A percentile compares a stretch with the other conserved stretches of the same genome.
Conservation (phyloP, 2,797 vertebrate genomes). For the Lacerta bilineata region DNA sequence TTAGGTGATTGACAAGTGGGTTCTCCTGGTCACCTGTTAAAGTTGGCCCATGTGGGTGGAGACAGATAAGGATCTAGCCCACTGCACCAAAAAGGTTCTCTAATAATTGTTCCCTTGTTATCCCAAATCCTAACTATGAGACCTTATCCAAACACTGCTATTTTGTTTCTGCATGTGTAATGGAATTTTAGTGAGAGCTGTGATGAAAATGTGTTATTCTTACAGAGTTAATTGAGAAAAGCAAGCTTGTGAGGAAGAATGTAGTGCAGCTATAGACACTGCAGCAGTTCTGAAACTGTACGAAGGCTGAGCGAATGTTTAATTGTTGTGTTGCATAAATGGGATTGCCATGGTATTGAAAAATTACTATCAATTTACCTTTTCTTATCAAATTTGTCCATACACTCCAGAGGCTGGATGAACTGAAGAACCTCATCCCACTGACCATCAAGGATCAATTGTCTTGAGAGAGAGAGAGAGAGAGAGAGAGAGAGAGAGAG, state of each 20-base stretch:
- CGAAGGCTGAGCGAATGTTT: not conserved
- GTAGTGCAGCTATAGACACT: not conserved
- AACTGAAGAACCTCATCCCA: constrained; percentile 99
- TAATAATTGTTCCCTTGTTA: not conserved
- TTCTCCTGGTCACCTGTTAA: too few relatives aligned
- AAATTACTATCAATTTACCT: constrained; percentile 79
- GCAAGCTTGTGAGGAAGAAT: not conserved
- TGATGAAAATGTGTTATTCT: not conserved
- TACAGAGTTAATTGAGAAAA: not conserved
- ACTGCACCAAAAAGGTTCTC: fast-evolving
- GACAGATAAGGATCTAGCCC: too few relatives aligned
- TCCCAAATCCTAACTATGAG: not conserved
- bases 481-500: constrained; percentile 50
- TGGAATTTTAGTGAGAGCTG: not conserved
- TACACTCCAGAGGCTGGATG: constrained; percentile 96
- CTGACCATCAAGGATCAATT: constrained; percentile 94
- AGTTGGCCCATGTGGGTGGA: too few relatives aligned
- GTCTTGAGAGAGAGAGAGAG: constrained; percentile 80
- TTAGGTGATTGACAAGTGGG: too few relatives aligned
- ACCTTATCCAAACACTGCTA: not conserved
- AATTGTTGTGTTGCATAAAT: not conserved
- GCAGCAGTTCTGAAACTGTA: not conserved
- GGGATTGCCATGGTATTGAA: not conserved
- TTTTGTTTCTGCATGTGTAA: not conserved
- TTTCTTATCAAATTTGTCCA: constrained; percentile 98